Conservation (phyloP, 2,797 vertebrate genomes). For the Adelosebastes latens region DNA sequence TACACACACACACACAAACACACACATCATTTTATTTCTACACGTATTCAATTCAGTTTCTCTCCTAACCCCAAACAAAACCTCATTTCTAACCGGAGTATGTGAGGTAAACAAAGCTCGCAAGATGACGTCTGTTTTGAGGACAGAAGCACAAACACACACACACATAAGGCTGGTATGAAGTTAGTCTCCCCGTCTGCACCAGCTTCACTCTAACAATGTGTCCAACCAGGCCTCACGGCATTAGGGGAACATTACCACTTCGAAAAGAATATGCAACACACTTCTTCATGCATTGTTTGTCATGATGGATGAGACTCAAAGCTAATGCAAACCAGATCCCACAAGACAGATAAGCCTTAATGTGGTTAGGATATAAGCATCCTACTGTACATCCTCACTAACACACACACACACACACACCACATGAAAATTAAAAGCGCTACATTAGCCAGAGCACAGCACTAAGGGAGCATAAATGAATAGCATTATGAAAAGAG, state of each 20-base stretch:
- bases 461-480: constrained; percentile 63
- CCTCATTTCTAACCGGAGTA: not conserved
- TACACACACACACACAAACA: not conserved
- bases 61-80: not conserved
- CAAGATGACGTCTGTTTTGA: not conserved
- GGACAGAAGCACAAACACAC: not conserved
- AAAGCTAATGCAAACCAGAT: constrained; percentile 74
- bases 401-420: constrained; percentile 18
- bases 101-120: not conserved
- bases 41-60: not conserved
- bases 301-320: constrained; percentile 60
- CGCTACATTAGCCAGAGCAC: constrained; percentile 58
- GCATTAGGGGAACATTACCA: constrained; percentile 10
- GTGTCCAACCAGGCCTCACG: not conserved
- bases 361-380: constrained; percentile 63
- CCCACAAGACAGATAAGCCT: constrained; percentile 61
- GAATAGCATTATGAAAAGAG: constrained; percentile 71
- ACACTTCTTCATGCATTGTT: constrained; percentile 31
- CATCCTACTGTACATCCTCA: constrained; percentile 42
- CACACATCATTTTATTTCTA: not conserved
- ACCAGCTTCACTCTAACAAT: not conserved
- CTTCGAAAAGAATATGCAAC: constrained; percentile 8
- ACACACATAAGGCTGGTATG: not conserved
- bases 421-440: constrained; percentile 64
- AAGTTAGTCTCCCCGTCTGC: not conserved